Conservation (phyloP, 1,140 invertebrate genomes). For the Drosophila aff. region DNA sequence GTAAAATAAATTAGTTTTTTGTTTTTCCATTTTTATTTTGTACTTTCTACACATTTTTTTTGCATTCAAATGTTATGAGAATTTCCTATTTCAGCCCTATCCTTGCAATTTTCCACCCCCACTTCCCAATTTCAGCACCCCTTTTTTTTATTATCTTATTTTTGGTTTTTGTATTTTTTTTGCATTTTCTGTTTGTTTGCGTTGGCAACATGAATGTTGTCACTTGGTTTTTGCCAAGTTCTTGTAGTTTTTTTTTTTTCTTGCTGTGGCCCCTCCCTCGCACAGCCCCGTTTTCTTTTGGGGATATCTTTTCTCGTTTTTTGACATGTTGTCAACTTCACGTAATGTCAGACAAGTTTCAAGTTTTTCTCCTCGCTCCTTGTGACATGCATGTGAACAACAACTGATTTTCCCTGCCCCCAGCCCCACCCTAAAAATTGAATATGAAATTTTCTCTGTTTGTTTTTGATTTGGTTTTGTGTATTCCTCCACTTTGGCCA, state of each 20-base stretch:
- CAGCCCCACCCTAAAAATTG: background rate
- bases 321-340: slow-evolving; percentile 81
- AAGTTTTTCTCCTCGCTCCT: slow-evolving; percentile 57
- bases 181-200: slow-evolving; percentile 65
- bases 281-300: slow-evolving; percentile 38
- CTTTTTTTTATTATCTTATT: background rate
- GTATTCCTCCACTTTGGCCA: slow-evolving; percentile 9
- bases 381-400: slow-evolving; percentile 69
- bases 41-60: slow-evolving; percentile 21
- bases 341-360: slow-evolving; percentile 79
- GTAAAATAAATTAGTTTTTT: background rate
- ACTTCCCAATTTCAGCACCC: background rate
- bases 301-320: slow-evolving; percentile 78
- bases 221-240: slow-evolving; percentile 74
- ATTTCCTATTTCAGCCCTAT: slow-evolving; percentile 38
- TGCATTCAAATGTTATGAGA: slow-evolving; percentile 77
- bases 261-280: slow-evolving; percentile 2
- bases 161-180: background rate
- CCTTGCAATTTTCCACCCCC: background rate
- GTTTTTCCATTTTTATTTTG: background rate
- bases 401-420: background rate
- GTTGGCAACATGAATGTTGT: slow-evolving; percentile 80
- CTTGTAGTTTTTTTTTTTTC: slow-evolving; percentile 38
- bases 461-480: slow-evolving; percentile 42
- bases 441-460: slow-evolving; percentile 4